Conservation (phyloP, 2,888 invertebrate genomes). For the Taenaris catops region DNA sequence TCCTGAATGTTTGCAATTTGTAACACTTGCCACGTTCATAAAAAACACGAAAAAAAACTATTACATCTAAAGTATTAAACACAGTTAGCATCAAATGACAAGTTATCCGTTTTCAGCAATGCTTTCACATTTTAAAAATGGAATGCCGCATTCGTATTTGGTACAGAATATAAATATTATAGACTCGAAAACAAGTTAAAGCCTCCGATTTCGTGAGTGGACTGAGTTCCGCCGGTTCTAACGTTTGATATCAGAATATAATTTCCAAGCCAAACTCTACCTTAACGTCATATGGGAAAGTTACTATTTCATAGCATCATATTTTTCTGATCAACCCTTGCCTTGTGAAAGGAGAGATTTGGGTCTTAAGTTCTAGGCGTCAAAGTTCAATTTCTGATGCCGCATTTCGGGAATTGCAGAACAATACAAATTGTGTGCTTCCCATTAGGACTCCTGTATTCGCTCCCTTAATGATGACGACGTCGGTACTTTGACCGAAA, state of each 20-base stretch:
- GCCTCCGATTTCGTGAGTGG: conserved; percentile 36
- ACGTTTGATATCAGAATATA: conserved; percentile 14
- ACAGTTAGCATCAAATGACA: neutral
- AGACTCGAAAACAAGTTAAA: conserved; percentile 32
- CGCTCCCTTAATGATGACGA: conserved; percentile 8
- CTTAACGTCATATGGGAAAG: neutral
- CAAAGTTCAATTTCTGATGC: conserved; percentile 11
- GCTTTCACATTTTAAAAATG: conserved; percentile 19
- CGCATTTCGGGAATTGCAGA: conserved; percentile 14
- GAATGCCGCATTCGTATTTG: conserved; percentile 18
- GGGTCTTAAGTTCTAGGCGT: neutral
- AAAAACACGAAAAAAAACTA: conserved; percentile 1
- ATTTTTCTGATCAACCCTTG: conserved; percentile 18
- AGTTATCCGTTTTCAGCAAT: conserved; percentile 6
- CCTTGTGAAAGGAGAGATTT: neutral
- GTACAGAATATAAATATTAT: conserved; percentile 18
- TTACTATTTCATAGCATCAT: conserved; percentile 4
- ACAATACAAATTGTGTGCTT: conserved; percentile 24
- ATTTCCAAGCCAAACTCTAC: conserved; percentile 4
- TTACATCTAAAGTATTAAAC: neutral
- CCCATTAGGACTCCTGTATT: conserved; percentile 12
- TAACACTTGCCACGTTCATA: conserved; percentile 1
- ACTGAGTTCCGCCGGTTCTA: conserved; percentile 35
- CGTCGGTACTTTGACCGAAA: conserved; percentile 9
- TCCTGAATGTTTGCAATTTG: conserved; percentile 15